Base-by-base conservation (phyloP, 2,113 vertebrate genomes). In the Emydocephalus ijimae region DNA sequence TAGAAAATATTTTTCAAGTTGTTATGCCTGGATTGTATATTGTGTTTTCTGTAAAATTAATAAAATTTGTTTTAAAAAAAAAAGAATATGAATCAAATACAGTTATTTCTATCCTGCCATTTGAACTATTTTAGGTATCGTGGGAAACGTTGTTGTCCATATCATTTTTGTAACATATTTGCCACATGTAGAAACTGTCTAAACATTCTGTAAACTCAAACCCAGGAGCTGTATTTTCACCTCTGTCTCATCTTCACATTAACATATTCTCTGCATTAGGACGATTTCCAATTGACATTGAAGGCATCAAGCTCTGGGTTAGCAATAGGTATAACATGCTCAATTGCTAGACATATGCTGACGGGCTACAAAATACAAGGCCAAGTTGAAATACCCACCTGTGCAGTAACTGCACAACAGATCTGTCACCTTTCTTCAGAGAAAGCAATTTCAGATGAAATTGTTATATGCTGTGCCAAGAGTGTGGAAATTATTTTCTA, bases 401-500 rank as follows among this genome's bases (percentile, higher is more conserved):
- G 93, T 90, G n/a, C n/a, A 69, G 34, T 52, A 92, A 92, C 87
- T 48, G 87, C 26, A 54, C 39, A 89, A 74, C 94, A 93, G 4
- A 87, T 7, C n/a, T 92, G 95, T 88, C 50, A 39, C 86, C 59
- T 94, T 94, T 74, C 56, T 95, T 26, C 89, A 85, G 8, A 89
- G 64, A 91, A 93, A 93, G 64, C 52, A 85, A 93, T 93, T 81
- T 85, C 64, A 15, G 1, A 69, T 26, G 52, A 90, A 74, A 69
- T 57, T 56, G 85, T 81, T 87, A 94, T 93, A 93, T 8, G 43
- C 45, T 87, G 94, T 93, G 74, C 87, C 0, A 2, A 34, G 86
- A 91, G 0, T 89, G 92, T 95, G 93, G 93, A 88, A 95, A 90
- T 23, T 85, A 90, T 94, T 95, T 91, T 97, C 91, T 92, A 23